Conservation (phyloP, 2,888 invertebrate genomes). For the Caenorhabditis drosophilae region DNA sequence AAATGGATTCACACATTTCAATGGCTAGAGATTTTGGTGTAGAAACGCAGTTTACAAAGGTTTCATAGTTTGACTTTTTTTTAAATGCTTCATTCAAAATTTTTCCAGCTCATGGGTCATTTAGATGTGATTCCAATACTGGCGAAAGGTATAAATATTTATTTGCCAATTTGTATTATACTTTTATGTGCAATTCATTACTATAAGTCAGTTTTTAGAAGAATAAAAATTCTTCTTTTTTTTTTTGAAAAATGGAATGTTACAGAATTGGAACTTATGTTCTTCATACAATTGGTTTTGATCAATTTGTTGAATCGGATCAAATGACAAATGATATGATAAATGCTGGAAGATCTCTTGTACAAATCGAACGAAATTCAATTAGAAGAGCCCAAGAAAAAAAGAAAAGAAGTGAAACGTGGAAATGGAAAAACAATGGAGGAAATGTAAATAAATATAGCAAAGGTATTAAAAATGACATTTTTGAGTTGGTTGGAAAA, state of each 20-base stretch:
- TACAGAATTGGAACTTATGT: constrained; percentile 87
- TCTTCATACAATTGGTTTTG: constrained; percentile 88
- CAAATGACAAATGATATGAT: constrained; percentile 77
- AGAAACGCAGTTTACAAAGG: constrained; percentile 90
- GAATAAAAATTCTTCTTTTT: constrained; percentile 68
- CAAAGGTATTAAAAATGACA: background rate
- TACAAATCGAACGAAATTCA: constrained; percentile 52
- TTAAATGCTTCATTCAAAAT: background rate
- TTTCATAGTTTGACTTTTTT: constrained; percentile 49
- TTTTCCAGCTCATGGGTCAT: constrained; percentile 87
- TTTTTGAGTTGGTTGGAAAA: background rate
- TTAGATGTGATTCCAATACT: constrained; percentile 97
- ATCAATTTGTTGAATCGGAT: constrained; percentile 87
- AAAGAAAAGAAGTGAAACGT: constrained; percentile 18
- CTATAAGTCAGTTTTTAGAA: constrained; percentile 43
- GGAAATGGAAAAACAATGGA: constrained; percentile 4
- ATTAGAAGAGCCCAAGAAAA: constrained; percentile 36
- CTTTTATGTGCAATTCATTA: constrained; percentile 86
- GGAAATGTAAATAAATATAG: background rate
- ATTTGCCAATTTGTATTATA: constrained; percentile 95
- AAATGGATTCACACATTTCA: constrained; percentile 83
- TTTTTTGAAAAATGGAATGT: constrained; percentile 70
- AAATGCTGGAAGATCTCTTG: constrained; percentile 47
- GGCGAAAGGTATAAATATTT: constrained; percentile 96
- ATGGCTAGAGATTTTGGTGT: constrained; percentile 57